phyloP scores from a whole-genome alignment of 2,113 vertebrate species.

The Tragelaphus imberbis region DNA sequence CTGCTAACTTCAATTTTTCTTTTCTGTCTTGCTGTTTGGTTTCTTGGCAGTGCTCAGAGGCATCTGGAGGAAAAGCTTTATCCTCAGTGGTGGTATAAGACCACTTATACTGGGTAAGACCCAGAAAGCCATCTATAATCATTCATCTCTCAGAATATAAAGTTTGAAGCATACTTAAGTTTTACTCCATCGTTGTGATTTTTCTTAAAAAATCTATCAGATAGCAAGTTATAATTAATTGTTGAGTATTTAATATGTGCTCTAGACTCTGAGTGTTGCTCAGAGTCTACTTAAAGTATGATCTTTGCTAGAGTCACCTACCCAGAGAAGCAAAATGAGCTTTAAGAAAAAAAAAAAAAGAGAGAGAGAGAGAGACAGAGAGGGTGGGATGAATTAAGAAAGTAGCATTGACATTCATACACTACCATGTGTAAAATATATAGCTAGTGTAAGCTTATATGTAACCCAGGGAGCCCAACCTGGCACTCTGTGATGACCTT shows the following conservation, averaged over 20 bases:
- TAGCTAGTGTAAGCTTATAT: not conserved
- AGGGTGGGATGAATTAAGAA: not conserved
- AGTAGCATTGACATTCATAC: not conserved
- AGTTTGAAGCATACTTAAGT: not conserved
- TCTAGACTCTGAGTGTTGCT: not conserved
- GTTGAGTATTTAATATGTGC: not conserved
- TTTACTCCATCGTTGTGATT: not conserved
- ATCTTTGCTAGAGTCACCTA: not conserved
- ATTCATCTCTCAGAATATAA: not conserved
- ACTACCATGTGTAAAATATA: not conserved
- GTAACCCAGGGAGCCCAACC: not conserved
- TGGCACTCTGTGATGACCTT: not conserved
- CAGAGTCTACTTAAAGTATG: not conserved
- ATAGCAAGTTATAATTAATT: not conserved
- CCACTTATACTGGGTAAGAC: no score
- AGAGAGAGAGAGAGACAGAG: not conserved
- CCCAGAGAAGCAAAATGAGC: not conserved
- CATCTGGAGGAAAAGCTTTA: not conserved
- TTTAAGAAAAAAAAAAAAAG: not conserved
- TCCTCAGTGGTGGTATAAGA: not conserved
- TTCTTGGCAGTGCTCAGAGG: not conserved
- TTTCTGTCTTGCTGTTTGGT: not conserved
- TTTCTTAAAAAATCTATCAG: not conserved
- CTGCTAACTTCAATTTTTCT: not conserved
- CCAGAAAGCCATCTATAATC: not conserved